Evolutionary conservation across 2,888 invertebrate species (phyloP), one percentile per base, ranked within the genome.

Genomic region (Theretra japonica): DNA sequence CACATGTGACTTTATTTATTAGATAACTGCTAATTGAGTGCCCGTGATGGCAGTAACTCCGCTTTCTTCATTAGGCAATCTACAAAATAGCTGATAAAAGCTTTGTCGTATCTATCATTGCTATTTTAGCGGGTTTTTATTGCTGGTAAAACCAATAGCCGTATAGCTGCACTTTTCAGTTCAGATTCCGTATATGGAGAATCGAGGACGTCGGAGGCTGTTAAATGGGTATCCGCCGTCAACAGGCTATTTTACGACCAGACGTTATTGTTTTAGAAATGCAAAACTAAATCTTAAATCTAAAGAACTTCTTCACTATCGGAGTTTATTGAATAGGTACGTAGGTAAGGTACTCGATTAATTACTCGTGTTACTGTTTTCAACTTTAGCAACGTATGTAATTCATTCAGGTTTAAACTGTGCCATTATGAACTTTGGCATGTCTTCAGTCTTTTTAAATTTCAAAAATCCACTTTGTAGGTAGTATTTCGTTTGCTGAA

Each of bases 111-210:
- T 74, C 74, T 73, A 73, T 78, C 76, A 77, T 72, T 50, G 65
- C 73, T 74, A 75, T 72, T 76, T 76, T 68, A 71, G 75, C 70
- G 70, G 74, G 73, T 71, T 75, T 76, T 78, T 78, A 79, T 75
- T 75, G 69, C 69, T 65, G 77, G 76, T 76, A 76, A 77, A 79
- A 74, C 76, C 75, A 75, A 77, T 72, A 72, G 70, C 65, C 60
- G 58, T 70, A 72, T 73, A 25, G 58, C 50, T 72, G 53, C 62
- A 73, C 70, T 75, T 78, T 79, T 79, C 74, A 76, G 75, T 68
- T 75, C 69, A 70, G 73, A 73, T 69, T 71, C 75, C 74, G 15
- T 75, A 41, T 70, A 74, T 21, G 78, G 77, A 58, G 69, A 75
- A 77, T 72, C 70, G 74, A 76, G 77, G 76, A 74, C 75, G 70